Evolutionary conservation across 1,140 invertebrate genomes (phyloP).

Genomic region (Sweltsa coloradensis): DNA sequence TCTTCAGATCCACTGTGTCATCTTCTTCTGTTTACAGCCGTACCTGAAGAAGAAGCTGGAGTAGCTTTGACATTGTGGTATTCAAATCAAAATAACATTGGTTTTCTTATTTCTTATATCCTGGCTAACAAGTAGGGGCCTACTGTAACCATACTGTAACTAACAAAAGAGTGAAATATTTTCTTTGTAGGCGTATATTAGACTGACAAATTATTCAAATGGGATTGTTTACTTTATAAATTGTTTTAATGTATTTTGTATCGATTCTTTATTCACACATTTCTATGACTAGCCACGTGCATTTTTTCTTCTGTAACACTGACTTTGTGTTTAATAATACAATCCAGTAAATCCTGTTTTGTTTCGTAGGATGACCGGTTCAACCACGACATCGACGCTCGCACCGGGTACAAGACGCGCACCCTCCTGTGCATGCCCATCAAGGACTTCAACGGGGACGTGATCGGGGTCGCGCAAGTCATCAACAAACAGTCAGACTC

Average conservation of each 20-base stretch:
- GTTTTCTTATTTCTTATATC: no score
- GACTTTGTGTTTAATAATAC: constrained; percentile 19
- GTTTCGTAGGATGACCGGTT: constrained; percentile 77
- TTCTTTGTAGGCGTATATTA: no score
- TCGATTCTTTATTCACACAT: not conserved
- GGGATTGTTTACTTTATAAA: not conserved
- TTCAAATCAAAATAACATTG: no score
- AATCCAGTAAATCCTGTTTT: no score
- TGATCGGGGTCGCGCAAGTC: constrained; percentile 88
- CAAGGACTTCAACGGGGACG: constrained; percentile 86
- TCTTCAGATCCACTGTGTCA: no score
- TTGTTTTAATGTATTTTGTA: constrained; percentile 12
- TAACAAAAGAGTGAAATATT: no score
- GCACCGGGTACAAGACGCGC: constrained; percentile 85
- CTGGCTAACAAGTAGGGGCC: no score
- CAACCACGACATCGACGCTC: constrained; percentile 83
- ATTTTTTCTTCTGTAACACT: constrained; percentile 2
- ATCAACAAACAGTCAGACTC: constrained; percentile 43
- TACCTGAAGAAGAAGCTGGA: no score
- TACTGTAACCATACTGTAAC: no score
- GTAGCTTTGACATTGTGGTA: no score
- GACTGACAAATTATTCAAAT: no score
- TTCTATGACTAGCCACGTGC: not conserved
- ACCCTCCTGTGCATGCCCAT: constrained; percentile 93
- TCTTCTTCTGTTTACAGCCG: no score